Percentiles rank a stretch among this genome's conserved stretches.
phyloP scores from a whole-genome alignment of 2,113 vertebrate species.

The Rhinogobius similis region DNA sequence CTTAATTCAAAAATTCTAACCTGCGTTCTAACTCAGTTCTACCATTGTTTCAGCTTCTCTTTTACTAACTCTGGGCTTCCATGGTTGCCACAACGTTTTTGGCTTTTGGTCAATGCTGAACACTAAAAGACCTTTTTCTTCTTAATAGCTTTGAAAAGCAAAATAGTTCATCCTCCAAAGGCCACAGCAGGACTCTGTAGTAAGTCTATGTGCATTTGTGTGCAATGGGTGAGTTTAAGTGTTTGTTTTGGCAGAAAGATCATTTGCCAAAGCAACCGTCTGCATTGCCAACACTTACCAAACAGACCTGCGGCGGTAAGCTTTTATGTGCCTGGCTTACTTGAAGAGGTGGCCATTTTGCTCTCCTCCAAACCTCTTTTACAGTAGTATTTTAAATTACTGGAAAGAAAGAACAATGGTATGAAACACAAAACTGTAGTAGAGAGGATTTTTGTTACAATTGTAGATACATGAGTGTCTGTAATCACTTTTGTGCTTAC shows the following conservation, averaged over 20 bases:
- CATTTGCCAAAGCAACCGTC: slow-evolving; percentile 51
- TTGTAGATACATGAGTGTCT: slow-evolving; percentile 30
- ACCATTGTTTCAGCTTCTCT: neutral
- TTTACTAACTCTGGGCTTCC: neutral
- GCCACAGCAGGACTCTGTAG: slow-evolving; percentile 33
- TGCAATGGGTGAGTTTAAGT: slow-evolving; percentile 41
- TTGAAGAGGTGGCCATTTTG: slow-evolving; percentile 30
- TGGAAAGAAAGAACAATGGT: slow-evolving; percentile 9
- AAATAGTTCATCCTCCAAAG: slow-evolving; percentile 30
- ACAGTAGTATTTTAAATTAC: slow-evolving; percentile 18
- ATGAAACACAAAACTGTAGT: slow-evolving; percentile 13
- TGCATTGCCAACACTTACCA: slow-evolving; percentile 52
- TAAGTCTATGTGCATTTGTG: slow-evolving; percentile 34
- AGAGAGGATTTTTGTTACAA: slow-evolving; percentile 3
- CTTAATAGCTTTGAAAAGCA: neutral
- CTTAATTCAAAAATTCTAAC: too few species aligned
- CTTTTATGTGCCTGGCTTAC: slow-evolving; percentile 40
- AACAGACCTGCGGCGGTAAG: slow-evolving; percentile 42
- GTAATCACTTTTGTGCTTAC: slow-evolving; percentile 43
- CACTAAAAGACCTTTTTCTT: slow-evolving; percentile 42
- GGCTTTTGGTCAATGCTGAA: slow-evolving; percentile 42
- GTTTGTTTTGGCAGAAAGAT: slow-evolving; percentile 57
- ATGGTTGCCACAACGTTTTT: slow-evolving; percentile 43
- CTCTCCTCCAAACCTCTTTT: slow-evolving; percentile 13
- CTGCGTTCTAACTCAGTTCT: too few species aligned